Evolutionary conservation across 2,888 invertebrate species (phyloP).

Genomic region (Tryphoninae sp.): DNA sequence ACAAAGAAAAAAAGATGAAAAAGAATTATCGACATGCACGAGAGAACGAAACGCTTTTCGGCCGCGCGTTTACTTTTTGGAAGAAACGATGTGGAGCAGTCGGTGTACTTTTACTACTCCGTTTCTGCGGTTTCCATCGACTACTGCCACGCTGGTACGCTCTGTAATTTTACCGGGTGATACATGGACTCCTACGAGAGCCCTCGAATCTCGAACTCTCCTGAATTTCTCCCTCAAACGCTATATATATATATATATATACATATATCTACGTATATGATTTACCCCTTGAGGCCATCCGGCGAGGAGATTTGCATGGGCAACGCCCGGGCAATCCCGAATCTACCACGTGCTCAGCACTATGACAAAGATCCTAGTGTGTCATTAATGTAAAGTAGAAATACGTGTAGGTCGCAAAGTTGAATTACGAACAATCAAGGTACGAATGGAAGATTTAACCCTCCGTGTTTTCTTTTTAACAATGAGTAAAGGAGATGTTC

Average conservation of each 20-base stretch:
- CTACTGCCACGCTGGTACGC: conserved; percentile 25
- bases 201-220: background rate
- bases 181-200: conserved; percentile 25
- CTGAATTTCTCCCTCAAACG: conserved; percentile 12
- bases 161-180: conserved; percentile 50
- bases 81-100: conserved; percentile 23
- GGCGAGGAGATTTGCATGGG: conserved; percentile 51
- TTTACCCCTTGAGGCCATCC: background rate
- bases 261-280: background rate
- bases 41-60: conserved; percentile 17
- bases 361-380: conserved; percentile 26
- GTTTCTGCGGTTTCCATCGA: conserved; percentile 15
- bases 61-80: conserved; percentile 20
- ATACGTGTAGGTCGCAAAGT: background rate
- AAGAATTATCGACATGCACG: conserved; percentile 25
- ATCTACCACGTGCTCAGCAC: conserved; percentile 47
- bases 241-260: background rate
- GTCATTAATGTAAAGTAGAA: background rate
- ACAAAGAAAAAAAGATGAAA: conserved; percentile 31
- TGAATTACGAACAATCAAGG: background rate
- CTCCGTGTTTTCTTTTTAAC: background rate
- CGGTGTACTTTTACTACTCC: conserved; percentile 5
- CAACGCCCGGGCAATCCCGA: conserved; percentile 43
- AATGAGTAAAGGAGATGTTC: background rate
- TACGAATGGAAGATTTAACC: background rate